Conservation (phyloP, 35 echinoderm and acorn worm species). For the Eucidaris tribuloides region DNA sequence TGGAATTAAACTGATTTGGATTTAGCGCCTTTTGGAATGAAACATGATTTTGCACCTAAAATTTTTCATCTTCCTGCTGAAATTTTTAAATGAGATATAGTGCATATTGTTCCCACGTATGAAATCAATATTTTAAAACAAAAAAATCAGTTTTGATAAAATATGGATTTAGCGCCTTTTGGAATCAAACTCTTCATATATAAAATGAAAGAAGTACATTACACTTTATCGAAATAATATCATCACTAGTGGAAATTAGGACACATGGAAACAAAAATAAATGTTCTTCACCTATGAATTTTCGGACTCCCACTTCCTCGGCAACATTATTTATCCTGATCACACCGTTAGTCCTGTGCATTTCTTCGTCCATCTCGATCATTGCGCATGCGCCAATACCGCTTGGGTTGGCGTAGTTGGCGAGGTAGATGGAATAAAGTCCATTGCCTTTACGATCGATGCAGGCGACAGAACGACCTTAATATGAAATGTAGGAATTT, state of each 20-base stretch:
- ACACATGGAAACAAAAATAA: neutral
- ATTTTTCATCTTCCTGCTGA: too few relatives aligned
- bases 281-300: neutral
- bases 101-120: neutral
- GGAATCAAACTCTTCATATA: too few relatives aligned
- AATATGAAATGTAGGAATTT: too few relatives aligned
- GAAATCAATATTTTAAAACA: neutral
- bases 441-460: slow-evolving; percentile 33
- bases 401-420: slow-evolving; percentile 14
- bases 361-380: slow-evolving; percentile 32
- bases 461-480: slow-evolving; percentile 43
- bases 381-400: slow-evolving; percentile 10
- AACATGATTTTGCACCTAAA: too few relatives aligned
- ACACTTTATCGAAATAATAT: too few relatives aligned
- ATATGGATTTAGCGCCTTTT: too few relatives aligned
- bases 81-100: too few relatives aligned
- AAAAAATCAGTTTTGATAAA: too few relatives aligned
- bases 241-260: too few relatives aligned
- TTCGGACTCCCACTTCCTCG: neutral
- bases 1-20: too few relatives aligned
- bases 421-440: slow-evolving; percentile 21
- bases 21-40: too few relatives aligned
- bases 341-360: neutral
- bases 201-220: too few relatives aligned
- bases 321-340: slow-evolving; percentile 24